phyloP scores from a whole-genome alignment of 2,888 invertebrate genomes.

The Eledone cirrhosa region DNA sequence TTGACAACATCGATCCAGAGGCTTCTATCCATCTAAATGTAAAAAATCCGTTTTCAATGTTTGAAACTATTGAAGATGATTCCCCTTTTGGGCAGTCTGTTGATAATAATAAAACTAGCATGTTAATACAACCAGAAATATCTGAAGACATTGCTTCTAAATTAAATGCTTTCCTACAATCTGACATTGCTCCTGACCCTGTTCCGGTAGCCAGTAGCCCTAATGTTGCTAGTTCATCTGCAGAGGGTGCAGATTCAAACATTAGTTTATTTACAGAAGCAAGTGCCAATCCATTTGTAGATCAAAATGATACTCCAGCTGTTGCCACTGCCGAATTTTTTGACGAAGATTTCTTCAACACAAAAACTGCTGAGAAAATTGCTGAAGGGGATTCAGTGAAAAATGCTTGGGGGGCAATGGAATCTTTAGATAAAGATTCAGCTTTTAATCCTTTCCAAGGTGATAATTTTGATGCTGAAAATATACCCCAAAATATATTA shows the following conservation, averaged over 20 bases:
- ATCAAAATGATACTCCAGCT: constrained; percentile 33
- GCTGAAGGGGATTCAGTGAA: constrained; percentile 27
- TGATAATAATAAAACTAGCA: no score
- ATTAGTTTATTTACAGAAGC: constrained; percentile 31
- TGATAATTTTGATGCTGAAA: constrained; percentile 51
- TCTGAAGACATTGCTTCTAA: neutral
- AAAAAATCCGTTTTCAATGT: constrained; percentile 4
- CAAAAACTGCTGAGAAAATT: constrained; percentile 32
- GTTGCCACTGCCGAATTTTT: constrained; percentile 33
- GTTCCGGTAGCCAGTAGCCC: neutral
- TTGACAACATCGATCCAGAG: neutral
- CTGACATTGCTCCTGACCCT: neutral
- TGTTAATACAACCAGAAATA: neutral
- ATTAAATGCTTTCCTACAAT: constrained; percentile 4
- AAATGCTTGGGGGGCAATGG: constrained; percentile 35
- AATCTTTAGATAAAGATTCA: constrained; percentile 32
- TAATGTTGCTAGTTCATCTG: constrained; percentile 3
- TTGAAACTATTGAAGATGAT: constrained; percentile 23
- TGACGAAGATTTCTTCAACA: constrained; percentile 45
- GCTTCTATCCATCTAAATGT: neutral
- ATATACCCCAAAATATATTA: constrained; percentile 34
- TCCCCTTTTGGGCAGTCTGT: neutral
- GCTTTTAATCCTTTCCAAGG: constrained; percentile 55
- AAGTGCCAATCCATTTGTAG: constrained; percentile 32
- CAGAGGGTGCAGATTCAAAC: constrained; percentile 31